Percentiles rank a stretch among this genome's conserved stretches.
Conservation (phyloP, 2,888 invertebrate genomes). For the Megastigmus dorsalis region DNA sequence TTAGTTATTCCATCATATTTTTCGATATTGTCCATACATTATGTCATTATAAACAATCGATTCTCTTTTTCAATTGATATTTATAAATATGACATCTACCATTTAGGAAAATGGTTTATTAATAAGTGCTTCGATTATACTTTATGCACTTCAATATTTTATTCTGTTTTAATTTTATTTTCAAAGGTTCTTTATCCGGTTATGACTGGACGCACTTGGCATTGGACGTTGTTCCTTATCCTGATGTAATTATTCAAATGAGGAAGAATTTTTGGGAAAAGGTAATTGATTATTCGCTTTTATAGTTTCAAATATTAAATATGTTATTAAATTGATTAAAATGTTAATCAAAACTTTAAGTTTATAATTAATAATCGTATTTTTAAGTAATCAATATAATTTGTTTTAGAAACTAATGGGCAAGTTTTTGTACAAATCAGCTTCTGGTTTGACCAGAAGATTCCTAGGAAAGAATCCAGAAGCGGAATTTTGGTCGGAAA, state of each 20-base stretch:
- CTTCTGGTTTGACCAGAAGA: constrained; percentile 62
- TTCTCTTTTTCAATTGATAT: no score
- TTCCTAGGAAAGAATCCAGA: constrained; percentile 62
- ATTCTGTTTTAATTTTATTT: constrained; percentile 13
- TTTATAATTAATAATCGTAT: no score
- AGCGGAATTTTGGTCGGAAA: constrained; percentile 66
- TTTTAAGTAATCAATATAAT: no score
- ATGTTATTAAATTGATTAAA: not conserved
- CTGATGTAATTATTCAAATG: constrained; percentile 61
- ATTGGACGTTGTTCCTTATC: constrained; percentile 61
- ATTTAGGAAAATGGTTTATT: no score
- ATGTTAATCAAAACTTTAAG: constrained; percentile 2
- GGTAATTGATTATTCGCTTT: no score
- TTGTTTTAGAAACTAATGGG: constrained; percentile 65
- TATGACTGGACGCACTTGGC: constrained; percentile 66
- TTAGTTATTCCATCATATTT: no score
- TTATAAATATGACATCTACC: no score
- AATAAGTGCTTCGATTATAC: no score
- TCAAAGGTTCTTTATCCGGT: constrained; percentile 64
- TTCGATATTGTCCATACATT: no score
- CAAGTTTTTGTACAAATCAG: constrained; percentile 62
- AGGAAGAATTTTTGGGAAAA: constrained; percentile 66
- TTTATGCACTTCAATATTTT: no score
- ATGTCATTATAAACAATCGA: no score
- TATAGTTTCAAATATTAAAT: not conserved